These are phyloP conservation scores for Vimba vimba DNA, from an alignment of 2,113 vertebrate genomes.

Conservation along the genomic window DNA sequence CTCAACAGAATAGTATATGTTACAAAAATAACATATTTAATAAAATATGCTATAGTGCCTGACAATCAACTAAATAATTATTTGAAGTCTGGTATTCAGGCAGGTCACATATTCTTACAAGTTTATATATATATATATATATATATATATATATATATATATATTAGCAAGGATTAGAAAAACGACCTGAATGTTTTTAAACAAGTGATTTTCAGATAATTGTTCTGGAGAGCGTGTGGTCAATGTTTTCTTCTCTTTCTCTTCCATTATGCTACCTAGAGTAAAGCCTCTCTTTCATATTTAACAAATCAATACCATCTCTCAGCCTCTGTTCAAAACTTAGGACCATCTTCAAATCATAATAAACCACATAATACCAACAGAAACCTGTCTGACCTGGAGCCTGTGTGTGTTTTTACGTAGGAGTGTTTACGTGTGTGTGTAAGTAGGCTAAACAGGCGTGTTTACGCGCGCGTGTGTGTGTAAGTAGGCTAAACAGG, in stretches of 20 bases:
- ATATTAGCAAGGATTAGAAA: neutral
- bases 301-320: slow-evolving; percentile 49
- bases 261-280: neutral
- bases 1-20: neutral
- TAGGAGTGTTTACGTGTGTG: no score
- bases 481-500: no score
- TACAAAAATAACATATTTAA: neutral
- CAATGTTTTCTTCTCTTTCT: slow-evolving; percentile 9
- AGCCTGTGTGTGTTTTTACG: neutral
- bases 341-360: slow-evolving; percentile 44
- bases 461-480: no score
- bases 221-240: neutral
- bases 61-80: neutral
- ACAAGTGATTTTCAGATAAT: slow-evolving; percentile 42
- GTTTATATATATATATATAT: no score
- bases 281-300: slow-evolving; percentile 47
- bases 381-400: slow-evolving; percentile 1
- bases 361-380: slow-evolving; percentile 37
- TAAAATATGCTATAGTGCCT: neutral
- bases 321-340: slow-evolving; percentile 37
- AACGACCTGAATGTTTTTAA: slow-evolving; percentile 34
- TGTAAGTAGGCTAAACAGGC: no score
- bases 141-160: no score
- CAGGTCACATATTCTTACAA: neutral
- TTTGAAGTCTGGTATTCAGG: neutral